These are phyloP conservation scores for Syndactyla subalaris DNA, from an alignment of 2,797 vertebrate species.

Conservation along the genomic window DNA sequence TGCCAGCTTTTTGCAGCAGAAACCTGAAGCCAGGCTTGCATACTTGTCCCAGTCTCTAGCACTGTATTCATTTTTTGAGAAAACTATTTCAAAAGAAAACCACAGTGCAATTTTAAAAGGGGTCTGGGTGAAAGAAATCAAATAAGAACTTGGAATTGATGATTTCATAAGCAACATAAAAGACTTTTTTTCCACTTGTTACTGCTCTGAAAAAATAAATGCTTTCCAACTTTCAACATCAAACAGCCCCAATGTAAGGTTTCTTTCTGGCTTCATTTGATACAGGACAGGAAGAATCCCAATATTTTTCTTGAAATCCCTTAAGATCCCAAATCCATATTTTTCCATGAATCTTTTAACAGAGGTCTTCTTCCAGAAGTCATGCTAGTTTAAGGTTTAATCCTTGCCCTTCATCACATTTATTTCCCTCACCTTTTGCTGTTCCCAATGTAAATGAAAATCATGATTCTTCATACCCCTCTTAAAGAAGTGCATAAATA, in stretches of 20 bases:
- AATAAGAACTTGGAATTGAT: not conserved
- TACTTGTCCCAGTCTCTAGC: not conserved
- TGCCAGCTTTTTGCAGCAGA: not conserved
- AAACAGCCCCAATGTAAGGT: not conserved
- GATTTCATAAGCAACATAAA: not conserved
- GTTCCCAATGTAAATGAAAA: not conserved
- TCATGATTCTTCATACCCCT: not conserved
- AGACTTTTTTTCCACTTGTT: not conserved
- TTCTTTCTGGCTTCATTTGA: not conserved
- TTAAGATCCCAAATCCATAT: not conserved
- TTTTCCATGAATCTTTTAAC: not conserved
- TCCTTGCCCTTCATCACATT: not conserved
- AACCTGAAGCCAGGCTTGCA: not conserved
- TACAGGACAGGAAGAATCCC: not conserved
- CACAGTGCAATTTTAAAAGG: not conserved
- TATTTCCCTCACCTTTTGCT: not conserved
- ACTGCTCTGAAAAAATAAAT: not conserved
- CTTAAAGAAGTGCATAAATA: conserved; percentile 18
- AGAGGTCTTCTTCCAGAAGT: not conserved
- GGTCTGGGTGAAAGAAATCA: not conserved
- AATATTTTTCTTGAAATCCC: not conserved
- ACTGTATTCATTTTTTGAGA: not conserved
- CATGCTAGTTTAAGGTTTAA: not conserved
- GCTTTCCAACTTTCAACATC: not conserved
- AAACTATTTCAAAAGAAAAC: not conserved